Evolutionary conservation across 2,797 vertebrate species (phyloP).

Genomic region (Rhincodon typus): DNA sequence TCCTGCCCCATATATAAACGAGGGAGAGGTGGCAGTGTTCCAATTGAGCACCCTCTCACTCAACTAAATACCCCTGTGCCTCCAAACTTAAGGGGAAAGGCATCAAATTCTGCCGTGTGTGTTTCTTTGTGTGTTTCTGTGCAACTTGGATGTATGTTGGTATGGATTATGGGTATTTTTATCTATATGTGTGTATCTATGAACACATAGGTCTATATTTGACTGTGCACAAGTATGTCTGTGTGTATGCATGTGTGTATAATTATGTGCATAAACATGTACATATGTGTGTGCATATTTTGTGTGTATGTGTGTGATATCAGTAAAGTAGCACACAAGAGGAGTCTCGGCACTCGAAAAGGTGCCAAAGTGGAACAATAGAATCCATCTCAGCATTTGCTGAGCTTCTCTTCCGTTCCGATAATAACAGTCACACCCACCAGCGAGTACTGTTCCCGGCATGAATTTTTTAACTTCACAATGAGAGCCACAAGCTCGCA

Average conservation of each 20-base stretch:
- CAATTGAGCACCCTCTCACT: no score
- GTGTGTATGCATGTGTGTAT: not conserved
- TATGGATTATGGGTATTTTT: no score
- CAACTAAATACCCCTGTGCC: no score
- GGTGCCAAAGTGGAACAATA: not conserved
- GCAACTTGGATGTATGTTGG: no score
- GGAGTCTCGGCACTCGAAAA: not conserved
- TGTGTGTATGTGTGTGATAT: not conserved
- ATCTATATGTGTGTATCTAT: no score
- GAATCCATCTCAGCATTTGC: not conserved
- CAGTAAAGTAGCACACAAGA: not conserved
- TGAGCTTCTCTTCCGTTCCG: not conserved
- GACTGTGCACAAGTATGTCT: not conserved
- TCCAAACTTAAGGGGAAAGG: no score
- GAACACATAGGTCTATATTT: no score
- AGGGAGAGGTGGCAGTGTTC: no score
- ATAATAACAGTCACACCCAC: not conserved
- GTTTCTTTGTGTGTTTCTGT: no score
- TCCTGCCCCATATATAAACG: no score
- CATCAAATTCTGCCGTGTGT: no score
- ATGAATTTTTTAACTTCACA: not conserved
- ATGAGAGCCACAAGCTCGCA: not conserved
- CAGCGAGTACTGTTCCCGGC: not conserved
- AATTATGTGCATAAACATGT: not conserved
- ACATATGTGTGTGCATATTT: not conserved